Evolutionary conservation across 2,888 invertebrate genomes (phyloP).

Genomic region (Agrotis segetum): DNA sequence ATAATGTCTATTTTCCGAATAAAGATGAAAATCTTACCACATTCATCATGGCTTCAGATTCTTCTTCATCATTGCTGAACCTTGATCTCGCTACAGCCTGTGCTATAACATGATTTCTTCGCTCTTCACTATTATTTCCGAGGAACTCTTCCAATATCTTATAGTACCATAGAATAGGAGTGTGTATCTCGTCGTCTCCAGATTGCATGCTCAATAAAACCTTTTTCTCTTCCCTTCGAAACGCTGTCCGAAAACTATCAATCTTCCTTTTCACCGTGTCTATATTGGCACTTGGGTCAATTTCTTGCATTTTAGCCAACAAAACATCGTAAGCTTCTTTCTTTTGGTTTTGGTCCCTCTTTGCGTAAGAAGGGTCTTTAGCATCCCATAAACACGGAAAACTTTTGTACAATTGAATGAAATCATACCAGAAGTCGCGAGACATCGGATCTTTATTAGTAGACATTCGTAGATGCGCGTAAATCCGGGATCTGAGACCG

Average conservation of each 20-base stretch:
- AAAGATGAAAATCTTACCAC: slow-evolving; percentile 25
- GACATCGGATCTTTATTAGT: slow-evolving; percentile 31
- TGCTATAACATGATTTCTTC: slow-evolving; percentile 28
- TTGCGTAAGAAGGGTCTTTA: slow-evolving; percentile 38
- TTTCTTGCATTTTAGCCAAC: slow-evolving; percentile 39
- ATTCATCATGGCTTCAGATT: slow-evolving; percentile 19
- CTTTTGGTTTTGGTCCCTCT: slow-evolving; percentile 27
- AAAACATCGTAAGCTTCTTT: slow-evolving; percentile 43
- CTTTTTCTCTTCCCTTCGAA: slow-evolving; percentile 51
- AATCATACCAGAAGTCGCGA: slow-evolving; percentile 54
- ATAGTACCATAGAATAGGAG: slow-evolving; percentile 50
- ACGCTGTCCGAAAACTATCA: slow-evolving; percentile 52
- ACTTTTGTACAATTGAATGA: slow-evolving; percentile 49
- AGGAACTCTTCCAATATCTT: slow-evolving; percentile 49
- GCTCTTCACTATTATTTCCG: slow-evolving; percentile 41
- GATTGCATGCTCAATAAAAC: slow-evolving; percentile 44
- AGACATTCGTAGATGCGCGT: slow-evolving; percentile 26
- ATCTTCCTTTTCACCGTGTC: slow-evolving; percentile 45
- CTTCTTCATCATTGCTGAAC: slow-evolving; percentile 48
- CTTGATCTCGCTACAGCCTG: slow-evolving; percentile 3
- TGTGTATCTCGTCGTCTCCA: slow-evolving; percentile 42
- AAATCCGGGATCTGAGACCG: slow-evolving; percentile 47
- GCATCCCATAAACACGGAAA: slow-evolving; percentile 49
- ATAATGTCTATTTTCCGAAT: neutral
- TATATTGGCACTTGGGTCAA: slow-evolving; percentile 37